Base-by-base conservation (phyloP, 1,140 invertebrate species). In the Campoletis sonorensis region DNA sequence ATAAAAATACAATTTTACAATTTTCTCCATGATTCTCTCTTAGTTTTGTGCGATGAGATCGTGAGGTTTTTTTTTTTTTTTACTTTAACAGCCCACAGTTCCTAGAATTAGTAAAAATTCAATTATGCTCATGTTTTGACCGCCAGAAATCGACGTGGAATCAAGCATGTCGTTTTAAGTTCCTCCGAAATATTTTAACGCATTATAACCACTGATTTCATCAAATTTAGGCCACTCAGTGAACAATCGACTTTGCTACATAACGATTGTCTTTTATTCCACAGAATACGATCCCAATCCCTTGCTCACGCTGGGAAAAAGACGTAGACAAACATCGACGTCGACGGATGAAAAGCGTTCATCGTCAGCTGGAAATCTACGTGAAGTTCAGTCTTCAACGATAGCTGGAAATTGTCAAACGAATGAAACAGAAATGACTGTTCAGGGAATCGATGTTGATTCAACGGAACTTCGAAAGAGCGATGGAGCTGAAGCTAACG, bases 281-380 rank as follows among this genome's bases (percentile, higher is more conserved):
- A 27, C 85, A 95, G 95, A 95, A 91, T 96, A 96, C 86, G 96
- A 97, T 91, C 94, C 95, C 5, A 97, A 97, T 91, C 96, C 96
- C 15, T 86, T 97, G 18, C 91, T 96, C 80, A 94, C 95, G 11
- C 88, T 97, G 21, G 95, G 95, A 10, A 97, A 96, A 89, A 92
- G 96, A 84, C 94, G 95, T 85, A 93, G 95, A 82, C 94, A 96
- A 64, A 94, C 93, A 18, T 95, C 94, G 64, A 85, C 86, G 71
- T 92, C 90, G n/a, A 93, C 91, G n/a, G 93, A 94, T 83, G 93
- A 94, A 27, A 93, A 94, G 82, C 91, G 92, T 83, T 84, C 75
- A 73, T 86, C 75, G 30, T 84, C 72, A 27, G 79, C 23, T 64
- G 70, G 70, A 71, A 90, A 79, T 80, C 84, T 27, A 87, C 10